phyloP scores from a whole-genome alignment of 2,888 invertebrate genomes.

The Heteromyza rotundicornis region DNA sequence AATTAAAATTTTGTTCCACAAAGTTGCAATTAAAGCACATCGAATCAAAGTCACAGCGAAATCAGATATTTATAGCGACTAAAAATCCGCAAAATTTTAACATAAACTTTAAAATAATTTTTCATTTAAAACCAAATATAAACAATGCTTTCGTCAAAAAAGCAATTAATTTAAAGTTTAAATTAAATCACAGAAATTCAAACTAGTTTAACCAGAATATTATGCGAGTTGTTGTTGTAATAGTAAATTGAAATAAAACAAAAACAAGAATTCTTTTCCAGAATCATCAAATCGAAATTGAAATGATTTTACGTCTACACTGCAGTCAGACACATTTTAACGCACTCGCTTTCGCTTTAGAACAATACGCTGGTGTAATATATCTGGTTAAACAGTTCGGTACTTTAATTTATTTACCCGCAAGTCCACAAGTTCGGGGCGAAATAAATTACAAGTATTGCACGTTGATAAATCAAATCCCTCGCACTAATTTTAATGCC shows the following conservation, averaged over 20 bases:
- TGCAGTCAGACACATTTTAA: conserved; percentile 12
- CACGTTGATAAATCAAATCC: conserved; percentile 62
- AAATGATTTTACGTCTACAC: conserved; percentile 23
- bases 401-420: conserved; percentile 60
- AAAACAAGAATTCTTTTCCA: conserved; percentile 11
- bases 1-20: too few species aligned
- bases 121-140: not conserved
- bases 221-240: conserved; percentile 59
- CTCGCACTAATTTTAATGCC: too few species aligned
- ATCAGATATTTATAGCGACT: conserved; percentile 27
- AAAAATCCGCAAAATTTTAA: conserved; percentile 39
- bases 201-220: conserved; percentile 59
- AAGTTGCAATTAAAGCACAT: conserved; percentile 25
- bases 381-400: conserved; percentile 59
- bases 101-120: conserved; percentile 6
- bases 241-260: conserved; percentile 20
- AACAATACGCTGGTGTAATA: conserved; percentile 63
- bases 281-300: conserved; percentile 19
- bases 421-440: conserved; percentile 38
- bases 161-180: conserved; percentile 43
- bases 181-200: conserved; percentile 26
- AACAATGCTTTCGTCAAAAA: conserved; percentile 15
- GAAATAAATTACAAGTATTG: conserved; percentile 57
- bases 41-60: conserved; percentile 24
- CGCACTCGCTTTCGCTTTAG: conserved; percentile 40